These are phyloP conservation scores for Taenaris catops DNA, from an alignment of 2,888 invertebrate species.

Conservation along the genomic window DNA sequence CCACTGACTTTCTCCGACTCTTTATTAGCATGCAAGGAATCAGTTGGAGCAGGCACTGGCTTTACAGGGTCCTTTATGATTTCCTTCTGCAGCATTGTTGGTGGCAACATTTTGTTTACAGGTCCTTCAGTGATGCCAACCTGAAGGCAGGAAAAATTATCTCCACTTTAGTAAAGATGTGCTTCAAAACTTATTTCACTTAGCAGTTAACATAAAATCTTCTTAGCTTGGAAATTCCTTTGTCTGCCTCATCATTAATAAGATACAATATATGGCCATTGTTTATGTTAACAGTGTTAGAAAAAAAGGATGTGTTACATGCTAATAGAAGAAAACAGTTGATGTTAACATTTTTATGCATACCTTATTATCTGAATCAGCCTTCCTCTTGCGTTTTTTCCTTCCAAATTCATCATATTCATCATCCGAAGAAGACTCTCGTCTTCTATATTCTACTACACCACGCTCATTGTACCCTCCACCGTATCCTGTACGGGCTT, in stretches of 20 bases:
- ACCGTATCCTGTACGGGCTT: slow-evolving; percentile 89
- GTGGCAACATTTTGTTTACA: slow-evolving; percentile 70
- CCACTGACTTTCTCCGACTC: slow-evolving; percentile 42
- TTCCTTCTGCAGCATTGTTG: slow-evolving; percentile 65
- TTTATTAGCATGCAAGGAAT: slow-evolving; percentile 36
- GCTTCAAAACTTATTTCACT: slow-evolving; percentile 64
- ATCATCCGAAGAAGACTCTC: slow-evolving; percentile 92
- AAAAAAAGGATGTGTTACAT: no score
- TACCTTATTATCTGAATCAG: slow-evolving; percentile 43
- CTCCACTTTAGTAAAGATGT: slow-evolving; percentile 78
- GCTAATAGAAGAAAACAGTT: background rate
- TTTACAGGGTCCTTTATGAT: slow-evolving; percentile 47
- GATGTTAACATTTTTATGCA: slow-evolving; percentile 21
- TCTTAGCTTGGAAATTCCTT: slow-evolving; percentile 69
- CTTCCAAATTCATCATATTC: slow-evolving; percentile 97
- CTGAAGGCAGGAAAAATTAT: slow-evolving; percentile 80
- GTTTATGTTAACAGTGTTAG: slow-evolving; percentile 17
- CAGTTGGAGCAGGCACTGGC: slow-evolving; percentile 46
- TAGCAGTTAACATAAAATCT: slow-evolving; percentile 59
- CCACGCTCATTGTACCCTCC: slow-evolving; percentile 98
- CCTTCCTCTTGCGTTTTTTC: slow-evolving; percentile 78
- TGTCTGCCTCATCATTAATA: slow-evolving; percentile 55
- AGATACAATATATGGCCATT: slow-evolving; percentile 16
- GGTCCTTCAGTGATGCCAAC: slow-evolving; percentile 79
- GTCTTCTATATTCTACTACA: slow-evolving; percentile 95